Percentiles rank a stretch among this genome's conserved stretches.
These are phyloP conservation scores for Myrmecophaga tridactyla DNA, from an alignment of 2,113 vertebrate genomes.

Conservation along the genomic window DNA sequence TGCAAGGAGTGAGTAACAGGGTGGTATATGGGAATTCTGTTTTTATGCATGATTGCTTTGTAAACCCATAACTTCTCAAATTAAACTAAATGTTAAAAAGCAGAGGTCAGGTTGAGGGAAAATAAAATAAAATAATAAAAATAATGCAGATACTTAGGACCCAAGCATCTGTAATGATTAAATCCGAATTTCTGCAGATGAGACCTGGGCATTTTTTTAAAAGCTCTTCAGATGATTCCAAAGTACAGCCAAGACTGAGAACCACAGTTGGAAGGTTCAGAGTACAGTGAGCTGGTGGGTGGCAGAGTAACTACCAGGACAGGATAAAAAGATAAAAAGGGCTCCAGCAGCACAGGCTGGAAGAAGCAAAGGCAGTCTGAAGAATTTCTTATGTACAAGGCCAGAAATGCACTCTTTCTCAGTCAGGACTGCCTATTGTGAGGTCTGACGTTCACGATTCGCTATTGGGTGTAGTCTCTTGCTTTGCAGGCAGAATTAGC, in stretches of 20 bases:
- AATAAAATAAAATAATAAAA: background rate
- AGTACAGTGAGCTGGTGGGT: background rate
- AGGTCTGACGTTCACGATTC: background rate
- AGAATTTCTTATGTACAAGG: accelerated
- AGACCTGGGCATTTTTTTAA: background rate
- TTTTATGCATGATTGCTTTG: no score
- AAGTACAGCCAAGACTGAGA: background rate
- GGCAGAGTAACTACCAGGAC: background rate
- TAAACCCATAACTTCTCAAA: no score
- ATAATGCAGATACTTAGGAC: background rate
- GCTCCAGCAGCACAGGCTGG: accelerated
- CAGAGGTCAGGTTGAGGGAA: no score
- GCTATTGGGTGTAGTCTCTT: background rate
- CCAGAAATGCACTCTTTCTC: background rate
- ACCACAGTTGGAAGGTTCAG: background rate
- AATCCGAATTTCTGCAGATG: background rate
- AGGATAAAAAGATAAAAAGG: background rate
- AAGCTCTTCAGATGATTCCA: background rate
- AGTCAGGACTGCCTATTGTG: background rate
- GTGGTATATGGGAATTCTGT: no score
- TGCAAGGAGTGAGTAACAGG: no score
- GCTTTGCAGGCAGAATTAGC: background rate
- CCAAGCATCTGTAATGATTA: background rate
- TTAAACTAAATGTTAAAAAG: no score
- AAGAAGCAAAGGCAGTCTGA: background rate